Base-by-base conservation (phyloP, 2,888 invertebrate species). In the Gandaritis pyraliata region DNA sequence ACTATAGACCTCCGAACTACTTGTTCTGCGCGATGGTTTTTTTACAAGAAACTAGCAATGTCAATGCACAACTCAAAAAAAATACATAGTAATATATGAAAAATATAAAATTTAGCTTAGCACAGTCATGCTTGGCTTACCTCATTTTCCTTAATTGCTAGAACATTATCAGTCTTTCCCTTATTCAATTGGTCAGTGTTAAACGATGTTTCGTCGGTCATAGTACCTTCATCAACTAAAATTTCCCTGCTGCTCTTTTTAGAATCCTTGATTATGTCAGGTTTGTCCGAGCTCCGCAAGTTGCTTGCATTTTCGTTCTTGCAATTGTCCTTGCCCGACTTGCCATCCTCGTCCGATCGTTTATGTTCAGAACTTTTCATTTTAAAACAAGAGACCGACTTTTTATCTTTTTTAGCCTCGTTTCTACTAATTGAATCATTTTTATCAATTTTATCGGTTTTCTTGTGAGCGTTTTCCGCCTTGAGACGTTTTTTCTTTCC, bases 371-470 rank as follows among this genome's bases (percentile, higher is more conserved):
- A 82, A 79, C 82, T 85, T 86, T 88, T 90, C 69, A 90, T 88
- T 88, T 91, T 92, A 77, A 92, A 92, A 82, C 92, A 92, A 71
- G 88, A 89, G 81, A 88, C 84, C 66, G 90, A 86, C 81, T 83
- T 89, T 75, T 88, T 89, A 77, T 88, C 87, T 73, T 85, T 85
- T 70, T 80, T 89, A 65, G 80, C 85, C 71, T 84, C 85, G 49
- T 82, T 82, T 66, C 87, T 84, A 68, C 82, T 86, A 79, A 85
- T 84, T 79, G 81, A 78, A 77, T 83, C 80, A 76, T 79, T 81
- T 75, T 84, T 85, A 75, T 86, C 83, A 74, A 73, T 72, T 75
- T 82, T 73, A 69, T 82, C 82, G 62, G 73, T 76, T 73, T 75
- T 79, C 69, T 78, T 80, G 68, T 77, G 75, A 71, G 69, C 71